Evolutionary conservation across 37 sponge, comb jelly and placozoan species (phyloP).

Genomic region (Diacarnus erythraeanus): DNA sequence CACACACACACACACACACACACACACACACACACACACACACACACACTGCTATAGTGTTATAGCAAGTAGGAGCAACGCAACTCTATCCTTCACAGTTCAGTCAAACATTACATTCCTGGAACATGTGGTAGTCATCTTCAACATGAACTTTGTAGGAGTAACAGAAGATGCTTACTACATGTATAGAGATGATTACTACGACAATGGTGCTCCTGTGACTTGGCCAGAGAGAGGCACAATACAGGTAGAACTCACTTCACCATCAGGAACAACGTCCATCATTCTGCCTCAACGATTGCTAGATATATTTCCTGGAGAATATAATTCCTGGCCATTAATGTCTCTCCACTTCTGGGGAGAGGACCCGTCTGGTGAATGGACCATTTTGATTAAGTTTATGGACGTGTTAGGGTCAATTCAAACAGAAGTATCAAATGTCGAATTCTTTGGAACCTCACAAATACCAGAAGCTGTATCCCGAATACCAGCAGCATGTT

Average conservation of each 20-base stretch:
- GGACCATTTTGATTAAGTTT: conserved; percentile 38
- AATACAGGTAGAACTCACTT: conserved; percentile 57
- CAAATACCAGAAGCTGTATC: neutral
- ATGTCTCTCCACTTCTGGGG: conserved; percentile 80
- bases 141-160: too few species aligned
- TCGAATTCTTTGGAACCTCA: neutral
- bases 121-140: too few species aligned
- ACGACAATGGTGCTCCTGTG: neutral
- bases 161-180: too few species aligned
- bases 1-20: too few species aligned
- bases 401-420: neutral
- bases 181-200: neutral
- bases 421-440: neutral
- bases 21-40: too few species aligned
- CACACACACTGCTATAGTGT: too few species aligned
- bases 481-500: neutral
- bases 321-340: conserved; percentile 69
- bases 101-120: too few species aligned
- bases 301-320: conserved; percentile 29
- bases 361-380: conserved; percentile 63
- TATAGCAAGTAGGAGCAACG: too few species aligned
- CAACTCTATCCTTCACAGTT: too few species aligned
- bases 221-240: too few species aligned
- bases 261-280: conserved; percentile 80
- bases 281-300: conserved; percentile 50